Conservation (phyloP, 1,140 invertebrate species). For the Megathymus violae region DNA sequence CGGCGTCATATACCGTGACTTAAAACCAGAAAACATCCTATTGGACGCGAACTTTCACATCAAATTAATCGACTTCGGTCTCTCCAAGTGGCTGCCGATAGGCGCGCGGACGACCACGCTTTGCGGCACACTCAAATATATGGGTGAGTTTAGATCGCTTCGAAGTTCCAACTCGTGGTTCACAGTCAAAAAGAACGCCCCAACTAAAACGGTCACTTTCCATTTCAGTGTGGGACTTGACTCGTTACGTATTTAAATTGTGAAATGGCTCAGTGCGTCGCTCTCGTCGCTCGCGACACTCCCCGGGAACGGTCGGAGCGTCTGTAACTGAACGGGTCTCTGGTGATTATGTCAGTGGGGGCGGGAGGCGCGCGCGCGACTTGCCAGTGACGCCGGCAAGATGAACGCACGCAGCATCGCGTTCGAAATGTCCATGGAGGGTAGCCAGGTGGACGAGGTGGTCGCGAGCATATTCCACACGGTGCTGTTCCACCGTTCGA, state of each 20-base stretch:
- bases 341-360: constrained; percentile 63
- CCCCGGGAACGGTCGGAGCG: constrained; percentile 28
- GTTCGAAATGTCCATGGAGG: constrained; percentile 95
- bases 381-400: constrained; percentile 68
- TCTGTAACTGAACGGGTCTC: constrained; percentile 43
- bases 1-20: constrained; percentile 94
- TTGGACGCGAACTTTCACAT: constrained; percentile 91
- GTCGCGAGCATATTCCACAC: constrained; percentile 97
- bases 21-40: constrained; percentile 96
- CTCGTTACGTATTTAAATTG: constrained; percentile 57
- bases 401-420: constrained; percentile 96
- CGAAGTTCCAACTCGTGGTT: constrained; percentile 10
- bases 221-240: constrained; percentile 76
- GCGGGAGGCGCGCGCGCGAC: constrained; percentile 40
- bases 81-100: constrained; percentile 94
- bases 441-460: constrained; percentile 96
- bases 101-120: constrained; percentile 92
- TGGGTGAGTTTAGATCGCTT: constrained; percentile 86
- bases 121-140: constrained; percentile 96
- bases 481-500: constrained; percentile 95
- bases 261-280: constrained; percentile 62
- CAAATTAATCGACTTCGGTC: constrained; percentile 95
- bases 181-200: constrained; percentile 35
- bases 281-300: constrained; percentile 33
- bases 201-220: constrained; percentile 72